These are phyloP conservation scores for Drosophila obscura DNA, from an alignment of 1,140 invertebrate genomes.

Conservation along the genomic window DNA sequence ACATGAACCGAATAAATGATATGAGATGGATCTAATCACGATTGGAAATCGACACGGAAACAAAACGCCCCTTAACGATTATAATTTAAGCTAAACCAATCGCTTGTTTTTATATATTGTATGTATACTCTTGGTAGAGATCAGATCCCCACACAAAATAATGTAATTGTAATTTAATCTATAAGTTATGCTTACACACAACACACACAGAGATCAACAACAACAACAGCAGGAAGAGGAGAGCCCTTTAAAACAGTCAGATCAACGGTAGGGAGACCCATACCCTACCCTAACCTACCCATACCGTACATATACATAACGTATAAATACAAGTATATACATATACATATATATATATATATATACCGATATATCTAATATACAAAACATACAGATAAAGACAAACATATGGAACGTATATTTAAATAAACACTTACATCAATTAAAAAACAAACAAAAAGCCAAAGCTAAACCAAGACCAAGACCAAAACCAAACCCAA, in stretches of 20 bases:
- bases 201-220: conserved; percentile 28
- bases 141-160: conserved; percentile 6
- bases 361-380: conserved; percentile 60
- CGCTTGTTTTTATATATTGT: conserved; percentile 19
- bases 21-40: too few species aligned
- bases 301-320: conserved; percentile 38
- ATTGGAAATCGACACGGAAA: too few species aligned
- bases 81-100: too few species aligned
- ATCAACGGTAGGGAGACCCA: conserved; percentile 17
- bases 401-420: conserved; percentile 52
- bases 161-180: conserved; percentile 39
- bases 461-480: neutral
- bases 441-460: conserved; percentile 27
- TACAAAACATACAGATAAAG: conserved; percentile 57
- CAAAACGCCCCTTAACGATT: too few species aligned
- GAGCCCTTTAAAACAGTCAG: conserved; percentile 20
- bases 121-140: conserved; percentile 11
- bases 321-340: conserved; percentile 39
- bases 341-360: conserved; percentile 42
- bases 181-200: conserved; percentile 47
- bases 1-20: too few species aligned
- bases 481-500: too few species aligned
- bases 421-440: conserved; percentile 56
- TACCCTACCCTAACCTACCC: conserved; percentile 6
- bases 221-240: too few species aligned